These are phyloP conservation scores for Phataginus tetradactyla DNA, from an alignment of 2,797 vertebrate genomes.

Conservation along the genomic window DNA sequence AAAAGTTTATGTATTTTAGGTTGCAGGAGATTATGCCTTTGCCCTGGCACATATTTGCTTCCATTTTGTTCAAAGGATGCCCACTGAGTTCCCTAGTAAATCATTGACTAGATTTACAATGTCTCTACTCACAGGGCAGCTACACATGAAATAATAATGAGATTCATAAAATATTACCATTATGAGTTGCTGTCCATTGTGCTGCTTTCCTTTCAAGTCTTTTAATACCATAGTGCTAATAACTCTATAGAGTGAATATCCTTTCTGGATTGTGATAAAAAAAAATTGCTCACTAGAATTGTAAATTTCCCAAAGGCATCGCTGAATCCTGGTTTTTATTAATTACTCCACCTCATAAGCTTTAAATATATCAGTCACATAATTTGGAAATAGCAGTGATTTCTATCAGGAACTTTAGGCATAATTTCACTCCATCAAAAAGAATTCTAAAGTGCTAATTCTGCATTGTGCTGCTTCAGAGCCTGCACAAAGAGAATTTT, in stretches of 20 bases:
- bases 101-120: slow-evolving; percentile 28
- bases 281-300: background rate
- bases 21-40: background rate
- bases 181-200: background rate
- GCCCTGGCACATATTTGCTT: background rate
- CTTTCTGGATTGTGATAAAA: background rate
- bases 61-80: slow-evolving; percentile 28
- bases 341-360: slow-evolving; percentile 37
- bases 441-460: slow-evolving; percentile 73
- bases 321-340: slow-evolving; percentile 43
- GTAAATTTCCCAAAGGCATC: background rate
- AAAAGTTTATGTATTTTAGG: slow-evolving; percentile 9
- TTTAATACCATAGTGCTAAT: background rate
- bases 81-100: slow-evolving; percentile 9
- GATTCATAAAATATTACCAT: slow-evolving; percentile 63
- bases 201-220: slow-evolving; percentile 52
- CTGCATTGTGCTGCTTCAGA: slow-evolving; percentile 60
- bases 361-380: slow-evolving; percentile 53
- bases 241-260: background rate
- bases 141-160: slow-evolving; percentile 62
- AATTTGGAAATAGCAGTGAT: slow-evolving; percentile 51
- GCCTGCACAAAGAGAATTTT: slow-evolving; percentile 74
- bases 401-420: slow-evolving; percentile 31
- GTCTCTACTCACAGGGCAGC: background rate
- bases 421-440: slow-evolving; percentile 68